Evolutionary conservation across 2,888 invertebrate species (phyloP), one percentile per base, ranked within the genome.

Genomic region (Eubasilissa splendida): DNA sequence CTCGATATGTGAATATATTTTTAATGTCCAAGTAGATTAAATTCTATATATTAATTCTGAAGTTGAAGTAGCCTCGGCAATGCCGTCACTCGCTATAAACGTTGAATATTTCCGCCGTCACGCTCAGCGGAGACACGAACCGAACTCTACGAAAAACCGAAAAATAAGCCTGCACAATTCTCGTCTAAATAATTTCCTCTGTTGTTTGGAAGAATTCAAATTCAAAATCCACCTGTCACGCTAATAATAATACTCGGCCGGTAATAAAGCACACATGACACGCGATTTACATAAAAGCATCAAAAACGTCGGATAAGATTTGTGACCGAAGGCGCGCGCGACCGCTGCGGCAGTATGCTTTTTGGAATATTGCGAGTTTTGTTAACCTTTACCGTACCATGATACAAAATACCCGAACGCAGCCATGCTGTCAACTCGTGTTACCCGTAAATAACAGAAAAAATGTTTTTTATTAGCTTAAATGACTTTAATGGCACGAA

Each of bases 181-280:
- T n/a, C 50, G 14, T 68, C 22, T 9, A 4, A n/a, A 50, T 68
- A 50, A 33, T 33, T 68, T 68, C 50, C 50, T 68, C 42, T 12
- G 63, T 31, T 33, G 22, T 73, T 73, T 33, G 54, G 33, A 54
- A 59, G 33, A 58, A 74, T 59, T 59, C 22, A 58, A 59, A 59
- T 59, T 74, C 59, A 74, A 59, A 74, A 60, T 59, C 58, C 59
- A 42, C 59, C 56, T 74, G 74, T 74, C 74, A 74, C 74, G 74
- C 60, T 59, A 74, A 42, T 11, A 71, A 22, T 11, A 14, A 14
- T 56, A 9, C 54, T 53, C 33, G 63, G 68, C 52, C 68, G 52
- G 42, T 68, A 33, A 50, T 68, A 68, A 68, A 68, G 68, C 68
- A 68, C 68, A 68, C 68, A 50, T 68, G 68, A 68, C 68, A 68